Conservation (phyloP, 2,888 invertebrate genomes). For the Coelinius sp. region DNA sequence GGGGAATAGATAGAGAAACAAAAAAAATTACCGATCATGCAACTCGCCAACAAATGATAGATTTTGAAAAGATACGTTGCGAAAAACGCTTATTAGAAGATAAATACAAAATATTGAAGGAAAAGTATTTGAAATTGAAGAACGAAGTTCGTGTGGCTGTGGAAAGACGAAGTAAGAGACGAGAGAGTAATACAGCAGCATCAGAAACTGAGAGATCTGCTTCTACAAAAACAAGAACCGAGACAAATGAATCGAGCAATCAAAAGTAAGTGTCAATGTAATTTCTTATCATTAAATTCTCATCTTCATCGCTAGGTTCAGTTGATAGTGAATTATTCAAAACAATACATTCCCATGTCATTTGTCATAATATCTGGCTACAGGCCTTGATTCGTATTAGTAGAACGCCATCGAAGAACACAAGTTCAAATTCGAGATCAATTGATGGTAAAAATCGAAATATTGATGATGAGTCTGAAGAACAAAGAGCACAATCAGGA, state of each 20-base stretch:
- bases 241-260: conserved; percentile 71
- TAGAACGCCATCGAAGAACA: conserved; percentile 68
- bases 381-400: conserved; percentile 70
- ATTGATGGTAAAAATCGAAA: conserved; percentile 39
- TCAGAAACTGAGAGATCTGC: conserved; percentile 86
- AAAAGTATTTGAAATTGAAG: conserved; percentile 85
- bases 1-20: conserved; percentile 73
- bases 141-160: conserved; percentile 84
- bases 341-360: conserved; percentile 69
- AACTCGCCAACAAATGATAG: conserved; percentile 63
- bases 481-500: conserved; percentile 47
- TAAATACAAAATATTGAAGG: conserved; percentile 85
- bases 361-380: conserved; percentile 70
- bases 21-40: conserved; percentile 63
- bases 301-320: conserved; percentile 54
- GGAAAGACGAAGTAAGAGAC: conserved; percentile 80
- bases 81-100: conserved; percentile 82
- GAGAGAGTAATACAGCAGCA: conserved; percentile 75
- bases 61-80: conserved; percentile 78
- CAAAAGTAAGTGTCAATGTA: conserved; percentile 65
- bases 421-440: conserved; percentile 59
- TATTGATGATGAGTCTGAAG: conserved; percentile 51
- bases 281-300: conserved; percentile 14
- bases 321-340: conserved; percentile 50
- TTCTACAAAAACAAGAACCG: conserved; percentile 76